phyloP scores from a whole-genome alignment of 2,113 vertebrate species.

The Nerophis ophidion region DNA sequence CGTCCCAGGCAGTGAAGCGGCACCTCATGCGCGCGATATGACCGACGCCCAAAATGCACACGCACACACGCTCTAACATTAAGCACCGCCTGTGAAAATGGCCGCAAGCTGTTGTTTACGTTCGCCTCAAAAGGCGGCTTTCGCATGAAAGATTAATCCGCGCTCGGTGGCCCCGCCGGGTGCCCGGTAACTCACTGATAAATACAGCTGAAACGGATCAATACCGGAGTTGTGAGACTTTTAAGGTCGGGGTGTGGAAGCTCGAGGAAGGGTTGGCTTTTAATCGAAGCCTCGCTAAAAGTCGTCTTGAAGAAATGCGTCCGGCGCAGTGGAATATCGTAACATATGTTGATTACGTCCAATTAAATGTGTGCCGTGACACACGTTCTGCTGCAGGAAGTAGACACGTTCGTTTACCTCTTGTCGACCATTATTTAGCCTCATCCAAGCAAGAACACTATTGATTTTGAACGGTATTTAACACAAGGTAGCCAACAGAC shows the following conservation, averaged over 20 bases:
- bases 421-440: not conserved
- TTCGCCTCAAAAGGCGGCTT: slow-evolving; percentile 54
- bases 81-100: slow-evolving; percentile 20
- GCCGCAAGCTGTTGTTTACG: slow-evolving; percentile 15
- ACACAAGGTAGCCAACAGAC: no score
- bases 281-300: slow-evolving; percentile 49
- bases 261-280: slow-evolving; percentile 62
- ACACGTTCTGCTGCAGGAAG: not conserved
- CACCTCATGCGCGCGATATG: slow-evolving; percentile 8
- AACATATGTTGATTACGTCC: no score
- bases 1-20: no score
- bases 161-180: slow-evolving; percentile 56
- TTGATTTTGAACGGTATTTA: no score
- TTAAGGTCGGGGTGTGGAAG: slow-evolving; percentile 51
- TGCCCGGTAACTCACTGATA: slow-evolving; percentile 53
- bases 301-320: slow-evolving; percentile 50
- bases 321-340: no score
- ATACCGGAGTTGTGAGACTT: slow-evolving; percentile 60
- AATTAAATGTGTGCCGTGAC: not conserved
- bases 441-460: no score
- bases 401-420: no score
- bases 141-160: slow-evolving; percentile 70
- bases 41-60: slow-evolving; percentile 1
- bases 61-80: not conserved
- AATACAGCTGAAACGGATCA: slow-evolving; percentile 73